Evolutionary conservation across 64 coral and sea anemone genomes (phyloP), one percentile per base, ranked within the genome.

Genomic region (Astreopora myriophthalma): DNA sequence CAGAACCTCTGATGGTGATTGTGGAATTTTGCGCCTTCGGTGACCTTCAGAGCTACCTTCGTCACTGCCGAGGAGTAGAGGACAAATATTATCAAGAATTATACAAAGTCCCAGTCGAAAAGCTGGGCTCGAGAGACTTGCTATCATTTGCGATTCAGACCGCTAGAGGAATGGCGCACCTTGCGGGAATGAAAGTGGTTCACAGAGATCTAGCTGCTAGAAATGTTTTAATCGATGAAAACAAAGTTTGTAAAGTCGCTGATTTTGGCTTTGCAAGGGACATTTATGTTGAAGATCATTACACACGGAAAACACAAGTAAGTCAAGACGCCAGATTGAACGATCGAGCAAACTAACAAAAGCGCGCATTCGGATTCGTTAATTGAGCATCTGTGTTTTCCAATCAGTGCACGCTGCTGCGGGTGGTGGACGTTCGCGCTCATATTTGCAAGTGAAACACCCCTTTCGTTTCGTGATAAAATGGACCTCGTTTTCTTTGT

Each of bases 171-270:
- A 99, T 99, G 97, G 94, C 97, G 2, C 97, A 99, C 52, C 88
- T 99, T n/a, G 94, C 97, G 27, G 85, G 90, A 35, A 91, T 99
- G 94, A 99, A 99, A 91, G 97, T 99, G 19, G 93, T 99, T 71
- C 97, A 99, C 84, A 95, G 97, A 71, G 97, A 99, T 93, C 90
- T 99, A 38, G 97, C 97, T 37, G 97, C 97, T 10, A 92, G 97
- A 34, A 99, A 99, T 71, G 95, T 99, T 80, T 75, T 99, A 42
- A 95, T 99, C 74, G 97, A 99, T 66, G 91, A 96, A 63, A 95
- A 95, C 37, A 99, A 96, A 93, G 94, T 99, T 51, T 93, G 94
- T 33, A 99, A 99, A 90, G 94, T 99, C 16, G 92, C 94, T 4
- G 97, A 99, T 46, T 99, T 99, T 76, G 97, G 97, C 36, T 99